Conservation (phyloP, 2,113 vertebrate genomes). For the Halichoerus grypus region DNA sequence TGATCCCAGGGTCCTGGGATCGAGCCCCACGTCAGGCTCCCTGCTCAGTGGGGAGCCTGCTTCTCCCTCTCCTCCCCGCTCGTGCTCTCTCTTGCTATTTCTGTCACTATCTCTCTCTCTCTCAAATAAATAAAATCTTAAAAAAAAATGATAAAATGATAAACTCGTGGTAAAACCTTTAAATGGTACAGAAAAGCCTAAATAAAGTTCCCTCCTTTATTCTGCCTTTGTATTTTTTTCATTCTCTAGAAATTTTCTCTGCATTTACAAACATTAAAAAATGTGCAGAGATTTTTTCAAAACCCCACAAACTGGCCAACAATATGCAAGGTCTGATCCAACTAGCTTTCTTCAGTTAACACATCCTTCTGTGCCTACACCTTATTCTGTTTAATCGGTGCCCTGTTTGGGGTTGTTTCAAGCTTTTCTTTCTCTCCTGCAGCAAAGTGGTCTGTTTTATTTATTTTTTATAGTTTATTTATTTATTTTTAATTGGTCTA, state of each 20-base stretch:
- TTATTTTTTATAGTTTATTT: background rate
- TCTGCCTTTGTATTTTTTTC: background rate
- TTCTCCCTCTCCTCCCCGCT: too few species aligned
- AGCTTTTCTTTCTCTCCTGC: background rate
- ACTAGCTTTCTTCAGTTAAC: constrained; percentile 13
- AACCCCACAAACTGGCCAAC: constrained; percentile 6
- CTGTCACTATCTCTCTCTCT: background rate
- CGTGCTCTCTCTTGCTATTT: background rate
- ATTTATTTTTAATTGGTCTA: background rate
- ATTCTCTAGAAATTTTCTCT: constrained; percentile 33
- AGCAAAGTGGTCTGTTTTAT: constrained; percentile 22
- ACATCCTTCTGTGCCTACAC: background rate
- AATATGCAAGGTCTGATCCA: constrained; percentile 14
- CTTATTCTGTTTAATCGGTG: constrained; percentile 43
- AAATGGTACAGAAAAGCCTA: constrained; percentile 14
- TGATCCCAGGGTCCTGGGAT: too few species aligned
- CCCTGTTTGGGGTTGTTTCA: constrained; percentile 22
- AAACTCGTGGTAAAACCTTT: background rate
- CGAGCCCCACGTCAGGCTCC: too few species aligned
- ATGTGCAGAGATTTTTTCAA: background rate
- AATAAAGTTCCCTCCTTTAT: background rate
- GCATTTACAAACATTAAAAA: constrained; percentile 10
- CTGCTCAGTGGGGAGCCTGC: too few species aligned
- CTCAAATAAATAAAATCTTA: background rate
- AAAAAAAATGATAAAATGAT: background rate